Conservation (phyloP, 2,797 vertebrate genomes). For the Catostomus latipinnis region DNA sequence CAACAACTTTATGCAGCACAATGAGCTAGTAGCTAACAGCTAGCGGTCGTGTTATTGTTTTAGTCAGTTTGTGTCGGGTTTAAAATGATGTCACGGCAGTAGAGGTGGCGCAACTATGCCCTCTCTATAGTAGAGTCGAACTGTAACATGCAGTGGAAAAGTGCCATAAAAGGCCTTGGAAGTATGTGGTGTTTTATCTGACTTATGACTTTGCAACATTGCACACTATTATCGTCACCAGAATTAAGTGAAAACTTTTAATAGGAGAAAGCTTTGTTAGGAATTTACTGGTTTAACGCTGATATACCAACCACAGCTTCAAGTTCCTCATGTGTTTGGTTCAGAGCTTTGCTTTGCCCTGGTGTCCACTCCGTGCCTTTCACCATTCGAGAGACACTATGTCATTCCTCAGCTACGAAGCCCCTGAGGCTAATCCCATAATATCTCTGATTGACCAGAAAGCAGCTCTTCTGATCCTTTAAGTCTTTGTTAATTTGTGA, state of each 20-base stretch:
- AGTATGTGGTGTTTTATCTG: background rate
- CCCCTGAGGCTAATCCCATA: conserved; percentile 44
- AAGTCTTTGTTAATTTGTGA: conserved; percentile 53
- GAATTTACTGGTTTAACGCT: conserved; percentile 9
- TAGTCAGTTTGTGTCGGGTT: too few species aligned
- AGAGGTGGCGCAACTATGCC: too few species aligned
- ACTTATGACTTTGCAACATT: conserved; percentile 5
- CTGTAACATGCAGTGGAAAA: too few species aligned
- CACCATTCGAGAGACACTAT: conserved; percentile 50
- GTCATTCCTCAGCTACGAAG: conserved; percentile 49
- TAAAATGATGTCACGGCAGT: too few species aligned
- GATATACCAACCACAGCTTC: conserved; percentile 13
- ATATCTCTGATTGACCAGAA: conserved; percentile 19
- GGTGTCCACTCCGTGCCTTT: background rate
- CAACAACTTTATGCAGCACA: too few species aligned
- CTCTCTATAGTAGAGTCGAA: too few species aligned
- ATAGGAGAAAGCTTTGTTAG: background rate
- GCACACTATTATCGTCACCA: background rate
- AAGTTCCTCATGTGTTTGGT: too few species aligned
- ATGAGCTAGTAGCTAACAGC: too few species aligned
- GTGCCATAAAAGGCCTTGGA: background rate
- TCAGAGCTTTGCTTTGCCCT: conserved; percentile 1
- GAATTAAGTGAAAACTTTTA: conserved; percentile 5
- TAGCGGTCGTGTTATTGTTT: too few species aligned
- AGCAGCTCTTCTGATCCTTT: too few species aligned